Conservation (phyloP, 2,888 invertebrate species). For the Colostygia pectinataria region DNA sequence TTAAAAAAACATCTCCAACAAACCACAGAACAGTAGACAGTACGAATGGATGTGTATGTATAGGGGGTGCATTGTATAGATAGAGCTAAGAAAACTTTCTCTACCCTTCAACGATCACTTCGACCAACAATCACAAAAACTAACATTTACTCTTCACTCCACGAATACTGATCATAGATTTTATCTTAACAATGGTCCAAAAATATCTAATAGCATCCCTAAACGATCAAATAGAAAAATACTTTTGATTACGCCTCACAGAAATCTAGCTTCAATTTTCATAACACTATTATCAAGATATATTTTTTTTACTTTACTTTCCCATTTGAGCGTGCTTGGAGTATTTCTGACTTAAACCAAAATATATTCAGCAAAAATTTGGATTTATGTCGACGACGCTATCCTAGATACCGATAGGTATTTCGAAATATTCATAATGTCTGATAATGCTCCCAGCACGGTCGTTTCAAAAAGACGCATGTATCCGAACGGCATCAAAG, state of each 20-base stretch:
- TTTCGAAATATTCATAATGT: neutral
- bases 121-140: constrained; percentile 66
- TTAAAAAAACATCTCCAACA: constrained; percentile 33
- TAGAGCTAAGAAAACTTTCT: constrained; percentile 60
- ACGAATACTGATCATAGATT: constrained; percentile 73
- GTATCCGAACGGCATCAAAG: constrained; percentile 58
- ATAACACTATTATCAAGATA: constrained; percentile 51
- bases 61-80: constrained; percentile 59
- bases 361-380: neutral
- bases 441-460: constrained; percentile 14
- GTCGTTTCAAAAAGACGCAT: constrained; percentile 35
- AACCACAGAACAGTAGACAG: constrained; percentile 33
- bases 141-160: constrained; percentile 63
- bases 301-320: constrained; percentile 43
- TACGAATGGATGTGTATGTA: constrained; percentile 31
- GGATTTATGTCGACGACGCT: neutral
- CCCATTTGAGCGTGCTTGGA: constrained; percentile 16
- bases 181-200: constrained; percentile 82
- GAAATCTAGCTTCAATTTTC: constrained; percentile 65
- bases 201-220: constrained; percentile 81
- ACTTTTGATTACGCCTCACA: constrained; percentile 73
- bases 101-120: constrained; percentile 62
- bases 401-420: constrained; percentile 1
- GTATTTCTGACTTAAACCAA: constrained; percentile 6
- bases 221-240: constrained; percentile 82